Evolutionary conservation across 2,113 vertebrate species (phyloP).

Genomic region (Lampris megalopsis): DNA sequence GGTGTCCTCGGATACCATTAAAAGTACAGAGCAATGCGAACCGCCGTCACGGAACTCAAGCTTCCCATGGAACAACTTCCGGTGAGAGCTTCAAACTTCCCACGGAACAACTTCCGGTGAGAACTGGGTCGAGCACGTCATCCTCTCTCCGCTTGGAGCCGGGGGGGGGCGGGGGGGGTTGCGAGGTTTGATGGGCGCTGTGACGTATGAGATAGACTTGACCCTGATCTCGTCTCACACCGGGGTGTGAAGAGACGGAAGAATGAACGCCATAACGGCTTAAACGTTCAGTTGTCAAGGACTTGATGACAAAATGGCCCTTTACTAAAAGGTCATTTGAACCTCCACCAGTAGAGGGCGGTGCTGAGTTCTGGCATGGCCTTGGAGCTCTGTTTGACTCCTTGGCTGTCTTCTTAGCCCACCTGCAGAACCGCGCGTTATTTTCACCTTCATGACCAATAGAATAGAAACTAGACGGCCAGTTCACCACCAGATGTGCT

Average conservation of each 20-base stretch:
- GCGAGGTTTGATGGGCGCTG: background rate
- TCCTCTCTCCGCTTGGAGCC: no score
- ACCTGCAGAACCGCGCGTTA: background rate
- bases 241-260: slow-evolving; percentile 10
- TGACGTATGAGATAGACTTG: background rate
- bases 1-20: background rate
- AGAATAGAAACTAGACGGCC: background rate
- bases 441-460: background rate
- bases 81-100: background rate
- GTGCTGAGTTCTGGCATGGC: slow-evolving; percentile 65
- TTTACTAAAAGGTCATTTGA: slow-evolving; percentile 46
- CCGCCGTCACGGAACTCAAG: background rate
- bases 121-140: background rate
- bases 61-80: slow-evolving; percentile 12
- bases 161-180: no score
- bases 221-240: slow-evolving; percentile 10
- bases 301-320: slow-evolving; percentile 36
- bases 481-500: no score
- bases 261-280: background rate
- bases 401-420: slow-evolving; percentile 17
- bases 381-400: slow-evolving; percentile 36
- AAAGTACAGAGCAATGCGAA: slow-evolving; percentile 7
- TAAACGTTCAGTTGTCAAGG: no score
- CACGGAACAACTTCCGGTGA: background rate
- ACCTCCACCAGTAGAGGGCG: slow-evolving; percentile 76